Base-by-base conservation (phyloP, 2,888 invertebrate genomes). In the Chesias legatella region DNA sequence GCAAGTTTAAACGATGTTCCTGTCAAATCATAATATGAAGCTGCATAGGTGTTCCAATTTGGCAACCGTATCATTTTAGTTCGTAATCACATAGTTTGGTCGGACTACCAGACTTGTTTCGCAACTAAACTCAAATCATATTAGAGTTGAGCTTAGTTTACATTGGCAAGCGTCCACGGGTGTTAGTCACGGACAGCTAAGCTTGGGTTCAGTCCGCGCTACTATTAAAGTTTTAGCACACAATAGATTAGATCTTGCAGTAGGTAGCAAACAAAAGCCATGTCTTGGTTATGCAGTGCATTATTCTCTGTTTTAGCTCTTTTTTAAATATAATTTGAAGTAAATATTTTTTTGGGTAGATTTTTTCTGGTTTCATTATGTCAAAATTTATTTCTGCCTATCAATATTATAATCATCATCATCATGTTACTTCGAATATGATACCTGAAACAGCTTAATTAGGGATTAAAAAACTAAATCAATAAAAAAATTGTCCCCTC, bases 121-220 rank as follows among this genome's bases (percentile, higher is more conserved):
- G 58, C 67, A 72, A 73, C 73, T 69, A 70, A 72, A 73, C 73
- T 73, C 67, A 72, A 81, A 81, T 82, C 66, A 78, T 80, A 78
- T 80, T 76, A 79, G 59, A 74, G 73, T 75, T 74, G 63, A 61
- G 64, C 60, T 50, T 61, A 74, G 74, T 77, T 79, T 75, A 64
- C 75, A 73, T 77, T 80, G 82, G 82, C 79, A 52, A 43, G 53
- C 54, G 63, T 77, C 79, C 79, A 80, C 67, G 51, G 60, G 61
- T 56, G 58, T 67, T 70, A 67, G 70, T 61, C 64, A 60, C 62
- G 61, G 53, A 53, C 59, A 56, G 59, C 55, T 60, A 52, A 59
- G 47, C 60, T 62, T 51, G 54, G 53, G 59, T 49, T 55, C 51
- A 53, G 49, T 54, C 46, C 51, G 58, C 53, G 56, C 51, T 39